Evolutionary conservation across 2,888 invertebrate species (phyloP).

Genomic region (Yponomeuta plumbellus): DNA sequence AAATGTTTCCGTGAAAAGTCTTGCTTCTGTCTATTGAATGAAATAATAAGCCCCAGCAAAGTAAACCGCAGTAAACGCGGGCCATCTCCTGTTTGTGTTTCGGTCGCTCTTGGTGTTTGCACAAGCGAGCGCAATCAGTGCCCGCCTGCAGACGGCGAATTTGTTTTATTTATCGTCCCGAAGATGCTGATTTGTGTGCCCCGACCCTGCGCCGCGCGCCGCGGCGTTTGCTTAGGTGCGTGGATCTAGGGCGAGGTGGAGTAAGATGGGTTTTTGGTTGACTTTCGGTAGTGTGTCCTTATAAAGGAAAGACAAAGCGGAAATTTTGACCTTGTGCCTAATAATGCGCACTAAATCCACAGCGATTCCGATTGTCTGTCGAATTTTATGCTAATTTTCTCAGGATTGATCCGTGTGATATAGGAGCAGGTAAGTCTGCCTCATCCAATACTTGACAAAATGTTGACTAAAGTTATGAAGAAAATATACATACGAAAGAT

Average conservation of each 20-base stretch:
- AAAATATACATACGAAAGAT: no score
- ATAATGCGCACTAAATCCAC: no score
- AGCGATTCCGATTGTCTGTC: no score
- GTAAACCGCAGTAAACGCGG: neutral
- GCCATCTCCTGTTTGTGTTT: slow-evolving; percentile 10
- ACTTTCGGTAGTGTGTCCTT: neutral
- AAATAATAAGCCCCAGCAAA: neutral
- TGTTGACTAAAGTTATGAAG: no score
- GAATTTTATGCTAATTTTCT: no score
- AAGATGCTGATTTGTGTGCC: slow-evolving; percentile 25
- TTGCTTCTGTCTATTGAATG: neutral
- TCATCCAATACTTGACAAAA: no score
- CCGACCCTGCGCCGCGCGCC: slow-evolving; percentile 12
- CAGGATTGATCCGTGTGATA: no score
- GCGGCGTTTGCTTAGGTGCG: neutral
- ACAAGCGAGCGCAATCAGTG: slow-evolving; percentile 13
- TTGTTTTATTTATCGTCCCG: slow-evolving; percentile 16
- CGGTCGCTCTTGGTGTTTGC: slow-evolving; percentile 8
- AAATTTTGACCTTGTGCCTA: neutral
- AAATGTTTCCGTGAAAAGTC: neutral
- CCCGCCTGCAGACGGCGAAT: slow-evolving; percentile 5
- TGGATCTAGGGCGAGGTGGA: neutral
- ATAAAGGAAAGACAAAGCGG: neutral
- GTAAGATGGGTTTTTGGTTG: neutral
- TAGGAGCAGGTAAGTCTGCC: no score